phyloP scores from a whole-genome alignment of 2,797 vertebrate species.

The Sebastes wilsoni region DNA sequence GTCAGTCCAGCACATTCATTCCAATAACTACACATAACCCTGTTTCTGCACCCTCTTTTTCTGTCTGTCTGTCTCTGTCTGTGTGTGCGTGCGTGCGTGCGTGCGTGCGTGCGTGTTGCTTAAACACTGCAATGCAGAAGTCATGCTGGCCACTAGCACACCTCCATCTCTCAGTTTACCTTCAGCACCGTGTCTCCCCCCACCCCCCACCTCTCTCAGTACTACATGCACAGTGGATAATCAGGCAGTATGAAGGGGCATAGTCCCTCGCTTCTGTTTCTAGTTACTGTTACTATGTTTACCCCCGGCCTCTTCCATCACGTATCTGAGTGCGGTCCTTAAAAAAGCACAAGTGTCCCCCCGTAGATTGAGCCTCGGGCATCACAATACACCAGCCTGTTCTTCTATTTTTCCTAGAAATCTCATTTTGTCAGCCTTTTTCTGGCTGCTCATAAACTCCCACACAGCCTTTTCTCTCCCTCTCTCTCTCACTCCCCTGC shows the following conservation, averaged over 20 bases:
- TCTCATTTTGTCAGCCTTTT: slow-evolving; percentile 44
- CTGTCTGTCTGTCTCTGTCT: background rate
- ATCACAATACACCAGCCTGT: slow-evolving; percentile 20
- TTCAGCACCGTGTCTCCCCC: background rate
- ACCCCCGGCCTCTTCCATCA: slow-evolving; percentile 36
- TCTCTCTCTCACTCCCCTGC: slow-evolving; percentile 27
- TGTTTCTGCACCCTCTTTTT: background rate
- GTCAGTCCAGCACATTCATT: background rate
- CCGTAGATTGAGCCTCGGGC: slow-evolving; percentile 9
- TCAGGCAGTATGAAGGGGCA: slow-evolving; percentile 31
- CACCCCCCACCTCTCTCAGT: slow-evolving; percentile 4
- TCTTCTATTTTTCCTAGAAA: slow-evolving; percentile 26
- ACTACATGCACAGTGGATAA: slow-evolving; percentile 30
- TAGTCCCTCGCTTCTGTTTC: slow-evolving; percentile 66
- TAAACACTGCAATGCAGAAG: slow-evolving; percentile 49
- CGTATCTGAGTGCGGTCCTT: slow-evolving; percentile 17
- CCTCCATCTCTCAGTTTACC: slow-evolving; percentile 48
- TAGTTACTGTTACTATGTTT: slow-evolving; percentile 81
- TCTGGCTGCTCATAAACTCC: slow-evolving; percentile 48
- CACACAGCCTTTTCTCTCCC: slow-evolving; percentile 47
- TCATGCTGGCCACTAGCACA: slow-evolving; percentile 5
- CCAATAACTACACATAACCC: slow-evolving; percentile 21
- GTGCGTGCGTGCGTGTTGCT: too few relatives aligned
- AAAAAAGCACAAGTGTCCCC: slow-evolving; percentile 37
- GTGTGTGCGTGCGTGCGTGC: too few relatives aligned